Evolutionary conservation across 1,140 invertebrate genomes (phyloP).

Genomic region (Plutomurus gul): DNA sequence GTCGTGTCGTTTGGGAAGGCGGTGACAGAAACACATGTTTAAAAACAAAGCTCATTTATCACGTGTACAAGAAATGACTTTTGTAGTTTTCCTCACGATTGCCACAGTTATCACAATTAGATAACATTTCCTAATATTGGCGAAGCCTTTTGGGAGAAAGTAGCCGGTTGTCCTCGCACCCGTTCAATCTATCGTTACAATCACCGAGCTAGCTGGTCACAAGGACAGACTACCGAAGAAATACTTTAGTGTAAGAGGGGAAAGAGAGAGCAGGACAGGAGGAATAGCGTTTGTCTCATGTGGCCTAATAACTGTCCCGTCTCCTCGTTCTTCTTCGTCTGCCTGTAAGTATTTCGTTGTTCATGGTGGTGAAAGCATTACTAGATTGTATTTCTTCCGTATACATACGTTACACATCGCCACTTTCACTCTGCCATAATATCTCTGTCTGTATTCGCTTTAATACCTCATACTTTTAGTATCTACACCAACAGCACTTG

Average conservation of each 20-base stretch:
- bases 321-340: background rate
- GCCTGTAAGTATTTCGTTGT: too few species aligned
- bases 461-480: background rate
- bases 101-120: background rate
- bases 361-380: too few species aligned
- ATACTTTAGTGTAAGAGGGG: too few species aligned
- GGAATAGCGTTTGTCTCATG: constrained; percentile 8
- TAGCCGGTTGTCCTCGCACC: background rate
- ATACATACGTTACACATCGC: background rate
- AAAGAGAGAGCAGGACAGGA: too few species aligned
- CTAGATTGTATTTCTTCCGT: background rate
- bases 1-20: too few species aligned
- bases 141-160: background rate
- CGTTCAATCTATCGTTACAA: background rate
- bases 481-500: too few species aligned
- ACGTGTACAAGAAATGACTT: background rate
- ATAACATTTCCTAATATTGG: background rate
- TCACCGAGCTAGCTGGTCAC: too few species aligned
- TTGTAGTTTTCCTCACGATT: background rate
- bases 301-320: constrained; percentile 18
- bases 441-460: background rate
- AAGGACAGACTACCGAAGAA: too few species aligned
- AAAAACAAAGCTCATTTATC: constrained; percentile 13
- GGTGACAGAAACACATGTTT: background rate
- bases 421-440: background rate